These are phyloP conservation scores for Matsumurasca onukii DNA, from an alignment of 1,140 invertebrate genomes.

Conservation along the genomic window DNA sequence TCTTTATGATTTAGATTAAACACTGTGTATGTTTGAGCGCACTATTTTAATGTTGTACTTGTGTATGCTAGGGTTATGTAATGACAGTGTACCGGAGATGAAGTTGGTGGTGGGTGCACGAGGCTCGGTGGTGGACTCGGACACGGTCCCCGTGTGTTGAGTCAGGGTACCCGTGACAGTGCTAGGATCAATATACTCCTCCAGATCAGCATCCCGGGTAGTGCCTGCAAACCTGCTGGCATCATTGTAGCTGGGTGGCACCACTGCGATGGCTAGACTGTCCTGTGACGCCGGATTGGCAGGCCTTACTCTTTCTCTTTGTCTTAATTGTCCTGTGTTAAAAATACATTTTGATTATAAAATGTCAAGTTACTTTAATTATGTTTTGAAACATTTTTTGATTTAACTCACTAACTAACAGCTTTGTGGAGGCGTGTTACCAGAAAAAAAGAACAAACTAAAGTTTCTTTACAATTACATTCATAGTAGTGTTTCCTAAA, in stretches of 20 bases:
- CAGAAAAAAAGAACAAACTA: no score
- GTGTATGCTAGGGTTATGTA: no score
- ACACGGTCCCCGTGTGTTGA: neutral
- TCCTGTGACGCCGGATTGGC: conserved; percentile 17
- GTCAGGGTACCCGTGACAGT: neutral
- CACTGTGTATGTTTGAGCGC: no score
- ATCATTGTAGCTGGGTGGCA: conserved; percentile 6
- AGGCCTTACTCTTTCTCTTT: neutral
- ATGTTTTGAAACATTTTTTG: no score
- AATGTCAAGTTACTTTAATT: no score
- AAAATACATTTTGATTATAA: neutral
- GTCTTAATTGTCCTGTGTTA: conserved; percentile 21
- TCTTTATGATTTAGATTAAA: no score
- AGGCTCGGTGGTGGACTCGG: conserved; percentile 3
- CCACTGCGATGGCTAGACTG: conserved; percentile 11
- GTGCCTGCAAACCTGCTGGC: neutral
- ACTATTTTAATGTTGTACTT: no score
- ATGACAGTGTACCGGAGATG: conserved; percentile 13
- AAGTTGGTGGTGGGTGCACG: conserved; percentile 13
- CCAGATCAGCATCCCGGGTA: conserved; percentile 36
- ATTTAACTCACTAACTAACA: no score
- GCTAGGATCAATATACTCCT: conserved; percentile 35
- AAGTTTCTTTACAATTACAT: no score
- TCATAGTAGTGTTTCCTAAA: no score
- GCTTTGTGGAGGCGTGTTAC: no score